Evolutionary conservation across 2,797 vertebrate genomes (phyloP), one percentile per base, ranked within the genome.

Genomic region (Sciurus vulgaris): DNA sequence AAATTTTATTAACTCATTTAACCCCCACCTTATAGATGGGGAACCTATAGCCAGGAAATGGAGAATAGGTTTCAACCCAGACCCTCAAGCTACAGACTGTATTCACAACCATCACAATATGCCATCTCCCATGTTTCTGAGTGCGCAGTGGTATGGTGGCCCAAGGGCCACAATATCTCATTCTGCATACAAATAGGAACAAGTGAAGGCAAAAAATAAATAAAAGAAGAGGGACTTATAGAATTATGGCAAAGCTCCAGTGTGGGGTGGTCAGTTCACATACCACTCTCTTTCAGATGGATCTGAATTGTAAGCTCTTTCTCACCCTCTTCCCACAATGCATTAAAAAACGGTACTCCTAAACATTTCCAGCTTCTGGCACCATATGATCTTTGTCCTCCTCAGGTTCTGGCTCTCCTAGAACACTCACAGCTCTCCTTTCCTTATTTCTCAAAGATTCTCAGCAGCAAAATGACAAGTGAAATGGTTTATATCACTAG

Each of bases 391-490:
- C 72, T 30, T 26, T 85, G 54, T 38, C 38, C 41, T 93, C 20
- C n/a, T 85, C 38, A 74, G 30, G 30, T 20, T 69, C 33, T n/a
- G 22, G 15, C 30, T 81, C n/a, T 17, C n/a, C 7, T 33, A 28
- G 41, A 63, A 11, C 20, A 73, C 9, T 79, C 73, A 90, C 0
- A 69, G 20, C 9, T 14, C 13, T 73, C 51, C 13, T 51, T 93
- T 79, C 12, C 59, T 22, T 72, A 49, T 56, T 88, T 74, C 78
- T 96, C 81, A 69, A 65, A 82, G 28, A 74, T 73, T 90, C 13
- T 94, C 44, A 88, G 33, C 56, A 96, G 35, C 51, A 89, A 87
- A 89, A 89, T 13, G 18, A 28, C 47, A 72, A 54, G 3, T 51
- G 33, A 59, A 69, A 63, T 28, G 77, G 17, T 28, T 63, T 63